These are phyloP conservation scores for Phaedon cochleariae DNA, from an alignment of 2,888 invertebrate genomes.

Conservation along the genomic window DNA sequence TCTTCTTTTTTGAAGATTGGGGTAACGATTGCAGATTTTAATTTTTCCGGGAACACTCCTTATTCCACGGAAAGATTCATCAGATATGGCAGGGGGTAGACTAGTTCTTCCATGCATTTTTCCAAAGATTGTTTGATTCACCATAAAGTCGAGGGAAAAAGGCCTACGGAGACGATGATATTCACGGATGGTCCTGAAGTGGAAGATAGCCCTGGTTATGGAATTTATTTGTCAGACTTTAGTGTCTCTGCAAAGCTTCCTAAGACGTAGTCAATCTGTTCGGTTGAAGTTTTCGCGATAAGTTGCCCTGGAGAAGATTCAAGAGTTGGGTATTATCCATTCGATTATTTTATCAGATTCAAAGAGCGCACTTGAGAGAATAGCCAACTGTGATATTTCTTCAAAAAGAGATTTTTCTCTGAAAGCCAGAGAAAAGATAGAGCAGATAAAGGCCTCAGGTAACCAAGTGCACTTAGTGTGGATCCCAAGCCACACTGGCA, in stretches of 20 bases:
- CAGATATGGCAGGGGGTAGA: too few species aligned
- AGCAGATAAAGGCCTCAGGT: neutral
- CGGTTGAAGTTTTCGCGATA: constrained; percentile 4
- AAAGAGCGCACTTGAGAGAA: neutral
- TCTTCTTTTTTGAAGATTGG: too few species aligned
- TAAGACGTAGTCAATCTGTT: neutral
- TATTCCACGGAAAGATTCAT: too few species aligned
- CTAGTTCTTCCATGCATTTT: too few species aligned
- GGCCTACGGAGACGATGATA: too few species aligned
- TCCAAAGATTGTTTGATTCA: too few species aligned
- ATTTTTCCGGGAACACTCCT: too few species aligned
- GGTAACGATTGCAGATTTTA: too few species aligned
- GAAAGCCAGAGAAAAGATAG: neutral
- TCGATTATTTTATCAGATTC: neutral
- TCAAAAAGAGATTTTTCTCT: neutral
- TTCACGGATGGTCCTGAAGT: neutral
- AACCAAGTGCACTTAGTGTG: neutral
- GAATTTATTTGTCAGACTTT: neutral
- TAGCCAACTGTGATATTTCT: neutral
- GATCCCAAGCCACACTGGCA: constrained; percentile 3
- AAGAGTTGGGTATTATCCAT: neutral
- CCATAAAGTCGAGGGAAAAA: too few species aligned
- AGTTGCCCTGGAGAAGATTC: neutral
- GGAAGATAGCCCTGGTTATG: neutral
- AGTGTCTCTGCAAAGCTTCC: neutral